Conservation (phyloP, 2,888 invertebrate species). For the Hemaris fuciformis region DNA sequence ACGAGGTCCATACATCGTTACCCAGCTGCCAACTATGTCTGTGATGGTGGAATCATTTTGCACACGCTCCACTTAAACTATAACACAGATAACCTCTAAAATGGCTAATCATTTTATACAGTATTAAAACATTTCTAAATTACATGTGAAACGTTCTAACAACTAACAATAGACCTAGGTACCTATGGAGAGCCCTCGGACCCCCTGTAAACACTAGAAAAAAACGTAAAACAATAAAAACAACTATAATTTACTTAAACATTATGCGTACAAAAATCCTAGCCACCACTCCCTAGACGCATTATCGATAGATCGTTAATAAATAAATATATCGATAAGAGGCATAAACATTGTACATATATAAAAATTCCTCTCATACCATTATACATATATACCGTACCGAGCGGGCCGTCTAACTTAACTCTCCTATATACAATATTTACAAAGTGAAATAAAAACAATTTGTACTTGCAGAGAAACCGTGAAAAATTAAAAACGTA, state of each 20-base stretch:
- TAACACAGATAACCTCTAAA: slow-evolving; percentile 63
- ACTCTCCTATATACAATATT: slow-evolving; percentile 79
- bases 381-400: slow-evolving; percentile 64
- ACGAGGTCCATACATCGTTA: slow-evolving; percentile 15
- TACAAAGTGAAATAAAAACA: slow-evolving; percentile 81
- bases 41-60: slow-evolving; percentile 43
- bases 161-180: slow-evolving; percentile 59
- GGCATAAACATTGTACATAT: slow-evolving; percentile 75
- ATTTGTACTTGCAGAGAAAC: slow-evolving; percentile 82
- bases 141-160: slow-evolving; percentile 23
- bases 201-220: slow-evolving; percentile 55
- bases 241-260: slow-evolving; percentile 79
- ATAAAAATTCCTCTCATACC: slow-evolving; percentile 64
- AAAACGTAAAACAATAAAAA: slow-evolving; percentile 71
- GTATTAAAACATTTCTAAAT: slow-evolving; percentile 26
- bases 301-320: slow-evolving; percentile 61
- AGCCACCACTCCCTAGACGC: slow-evolving; percentile 62
- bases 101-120: slow-evolving; percentile 62
- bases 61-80: slow-evolving; percentile 48
- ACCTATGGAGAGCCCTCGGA: slow-evolving; percentile 43
- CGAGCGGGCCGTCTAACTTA: slow-evolving; percentile 62
- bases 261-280: slow-evolving; percentile 78
- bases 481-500: slow-evolving; percentile 65
- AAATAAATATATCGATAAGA: slow-evolving; percentile 75
- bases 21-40: slow-evolving; percentile 44